A percentile compares a stretch with the other conserved stretches of the same genome.
These are phyloP conservation scores for Drosophila barbarae DNA, from an alignment of 2,888 invertebrate genomes.

Conservation along the genomic window DNA sequence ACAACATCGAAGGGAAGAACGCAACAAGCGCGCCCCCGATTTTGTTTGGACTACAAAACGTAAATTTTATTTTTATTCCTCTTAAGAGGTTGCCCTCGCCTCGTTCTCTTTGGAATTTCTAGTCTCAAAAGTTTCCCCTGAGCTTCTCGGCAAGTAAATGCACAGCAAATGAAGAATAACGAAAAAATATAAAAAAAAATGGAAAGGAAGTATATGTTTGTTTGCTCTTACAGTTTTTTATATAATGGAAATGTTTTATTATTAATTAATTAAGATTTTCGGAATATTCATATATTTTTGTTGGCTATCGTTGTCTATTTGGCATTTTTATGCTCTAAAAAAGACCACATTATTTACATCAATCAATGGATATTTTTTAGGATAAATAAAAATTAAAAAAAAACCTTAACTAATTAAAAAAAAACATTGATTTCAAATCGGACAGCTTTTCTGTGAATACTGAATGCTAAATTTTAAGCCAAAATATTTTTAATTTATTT, in stretches of 20 bases:
- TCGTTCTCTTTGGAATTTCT: background rate
- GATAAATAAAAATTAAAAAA: too few relatives aligned
- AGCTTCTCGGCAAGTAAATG: conserved; percentile 21
- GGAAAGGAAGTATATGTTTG: background rate
- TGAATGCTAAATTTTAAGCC: background rate
- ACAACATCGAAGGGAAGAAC: conserved; percentile 19
- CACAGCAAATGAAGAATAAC: conserved; percentile 34
- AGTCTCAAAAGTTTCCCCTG: conserved; percentile 32
- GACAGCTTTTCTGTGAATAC: background rate
- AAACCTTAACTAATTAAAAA: background rate
- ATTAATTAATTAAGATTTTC: too few relatives aligned
- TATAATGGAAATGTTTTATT: too few relatives aligned
- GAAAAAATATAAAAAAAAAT: background rate
- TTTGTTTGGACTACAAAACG: conserved; percentile 55
- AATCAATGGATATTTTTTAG: too few relatives aligned
- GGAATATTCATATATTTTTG: too few relatives aligned
- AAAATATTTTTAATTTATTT: background rate
- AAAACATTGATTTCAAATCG: background rate
- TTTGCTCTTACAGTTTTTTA: background rate
- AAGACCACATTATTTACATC: too few relatives aligned
- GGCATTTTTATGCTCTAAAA: too few relatives aligned
- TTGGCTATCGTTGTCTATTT: too few relatives aligned
- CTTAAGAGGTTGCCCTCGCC: conserved; percentile 15
- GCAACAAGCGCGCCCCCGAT: conserved; percentile 47
- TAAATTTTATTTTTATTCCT: conserved; percentile 62